Evolutionary conservation across 2,888 invertebrate genomes (phyloP).

Genomic region (Parochlus steinenii): DNA sequence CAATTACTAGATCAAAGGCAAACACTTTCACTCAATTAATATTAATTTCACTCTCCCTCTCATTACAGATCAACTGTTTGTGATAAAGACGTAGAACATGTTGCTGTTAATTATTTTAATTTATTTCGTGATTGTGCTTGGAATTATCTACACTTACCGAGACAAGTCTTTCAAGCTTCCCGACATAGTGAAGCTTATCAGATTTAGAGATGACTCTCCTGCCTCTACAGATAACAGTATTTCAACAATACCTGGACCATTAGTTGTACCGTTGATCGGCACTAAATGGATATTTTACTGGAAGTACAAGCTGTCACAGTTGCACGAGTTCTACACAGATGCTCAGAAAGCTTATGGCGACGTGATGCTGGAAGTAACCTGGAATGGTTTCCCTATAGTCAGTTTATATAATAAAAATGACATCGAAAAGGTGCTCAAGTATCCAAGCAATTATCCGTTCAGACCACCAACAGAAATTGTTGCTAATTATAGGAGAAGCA

Average conservation of each 20-base stretch:
- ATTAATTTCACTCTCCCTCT: background rate
- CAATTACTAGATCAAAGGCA: background rate
- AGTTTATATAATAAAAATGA: constrained; percentile 53
- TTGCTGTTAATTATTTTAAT: constrained; percentile 2
- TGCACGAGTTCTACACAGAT: constrained; percentile 30
- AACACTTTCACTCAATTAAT: constrained; percentile 1
- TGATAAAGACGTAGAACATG: background rate
- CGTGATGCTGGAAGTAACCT: constrained; percentile 59
- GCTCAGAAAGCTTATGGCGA: constrained; percentile 57
- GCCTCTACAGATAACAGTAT: constrained; percentile 13
- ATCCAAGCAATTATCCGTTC: constrained; percentile 56
- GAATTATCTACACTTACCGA: constrained; percentile 4
- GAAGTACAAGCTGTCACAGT: constrained; percentile 59
- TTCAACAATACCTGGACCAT: constrained; percentile 54
- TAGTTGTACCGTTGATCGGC: constrained; percentile 53
- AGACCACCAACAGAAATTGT: constrained; percentile 72
- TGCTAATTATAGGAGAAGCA: constrained; percentile 50
- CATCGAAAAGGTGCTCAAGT: constrained; percentile 58
- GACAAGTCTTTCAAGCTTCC: constrained; percentile 6
- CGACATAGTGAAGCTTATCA: constrained; percentile 3
- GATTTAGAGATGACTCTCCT: background rate
- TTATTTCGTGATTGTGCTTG: constrained; percentile 3
- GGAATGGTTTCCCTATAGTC: constrained; percentile 54
- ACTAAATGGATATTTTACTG: constrained; percentile 63
- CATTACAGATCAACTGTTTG: too few species aligned